Evolutionary conservation across 2,797 vertebrate genomes (phyloP), one percentile per base, ranked within the genome.

Genomic region (Melanogrammus aeglefinus): DNA sequence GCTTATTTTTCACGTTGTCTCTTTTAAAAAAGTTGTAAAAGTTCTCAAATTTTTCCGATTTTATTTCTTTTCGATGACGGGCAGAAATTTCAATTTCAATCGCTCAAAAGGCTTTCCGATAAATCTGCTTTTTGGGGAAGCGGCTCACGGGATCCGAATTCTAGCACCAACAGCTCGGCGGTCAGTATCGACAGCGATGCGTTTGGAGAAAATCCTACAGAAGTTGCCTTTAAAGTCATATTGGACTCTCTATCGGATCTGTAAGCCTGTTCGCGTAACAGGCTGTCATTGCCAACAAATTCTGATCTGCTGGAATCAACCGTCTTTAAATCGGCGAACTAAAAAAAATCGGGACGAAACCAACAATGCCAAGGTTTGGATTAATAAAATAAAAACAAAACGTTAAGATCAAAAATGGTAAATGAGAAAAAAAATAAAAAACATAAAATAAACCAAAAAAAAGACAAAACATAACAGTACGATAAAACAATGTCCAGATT

Each of bases 361-460:
- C 80, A 79, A 82, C 94, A 96, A 93, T 99, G 98, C 97, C 98
- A 99, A 99, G 97, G 97, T 98, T 98, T 99, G 97, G 96, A 97
- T 97, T 96, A 95, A 92, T 95, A 95, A 75, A 70, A 80, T 74
- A 44, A 80, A 70, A 85, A 78, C 47, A 38, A 47, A 75, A 82
- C 39, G 79, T 86, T 87, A 84, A 91, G 94, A 95, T 95, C 94
- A 95, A 97, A 96, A 95, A 94, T 94, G 97, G 98, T 91, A 95
- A 94, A 96, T 94, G 94, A 94, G 86, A 86, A 72, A 41, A 80
- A 36, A 36, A 36, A 72, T 78, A 80, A 77, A 33, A 8, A 24
- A 76, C 93, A 92, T 31, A 33, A 80, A 84, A 89, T 83, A 81
- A 80, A 79, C 47, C 35, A 7, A 36, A 69, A 69, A 69, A 69